phyloP scores from a whole-genome alignment of 2,888 invertebrate species.

The Monoplex corrugatus region DNA sequence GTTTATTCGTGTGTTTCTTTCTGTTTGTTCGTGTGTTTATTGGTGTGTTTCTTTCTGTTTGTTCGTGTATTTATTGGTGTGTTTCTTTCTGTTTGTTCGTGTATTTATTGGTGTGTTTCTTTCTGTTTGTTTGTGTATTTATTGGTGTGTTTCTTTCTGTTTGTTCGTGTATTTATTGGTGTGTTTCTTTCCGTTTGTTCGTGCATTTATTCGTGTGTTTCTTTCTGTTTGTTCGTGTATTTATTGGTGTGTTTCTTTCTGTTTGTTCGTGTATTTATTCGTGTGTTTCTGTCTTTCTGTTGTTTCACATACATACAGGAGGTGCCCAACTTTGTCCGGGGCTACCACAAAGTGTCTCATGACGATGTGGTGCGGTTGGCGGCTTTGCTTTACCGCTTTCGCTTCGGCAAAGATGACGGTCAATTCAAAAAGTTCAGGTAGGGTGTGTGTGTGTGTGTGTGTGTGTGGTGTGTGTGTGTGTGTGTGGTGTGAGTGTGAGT shows the following conservation, averaged over 20 bases:
- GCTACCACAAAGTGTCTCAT: slow-evolving; percentile 69
- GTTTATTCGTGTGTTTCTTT: background rate
- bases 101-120: background rate
- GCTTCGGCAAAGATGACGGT: slow-evolving; percentile 63
- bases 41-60: background rate
- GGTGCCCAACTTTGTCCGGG: slow-evolving; percentile 74
- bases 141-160: background rate
- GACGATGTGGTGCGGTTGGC: slow-evolving; percentile 64
- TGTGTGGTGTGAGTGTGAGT: slow-evolving; percentile 2
- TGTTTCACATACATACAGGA: slow-evolving; percentile 61
- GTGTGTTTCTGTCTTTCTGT: background rate
- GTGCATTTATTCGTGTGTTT: too few species aligned
- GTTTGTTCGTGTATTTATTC: background rate
- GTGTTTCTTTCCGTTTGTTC: background rate
- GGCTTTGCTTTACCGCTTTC: slow-evolving; percentile 66
- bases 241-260: background rate
- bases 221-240: background rate
- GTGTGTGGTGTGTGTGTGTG: slow-evolving; percentile 8
- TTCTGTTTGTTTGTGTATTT: background rate
- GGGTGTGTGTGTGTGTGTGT: slow-evolving; percentile 38
- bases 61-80: background rate
- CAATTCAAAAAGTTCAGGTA: slow-evolving; percentile 65
- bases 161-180: background rate
- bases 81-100: background rate
- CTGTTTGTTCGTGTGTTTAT: background rate